Conservation (phyloP, 2,888 invertebrate genomes). For the Biston stratarius region DNA sequence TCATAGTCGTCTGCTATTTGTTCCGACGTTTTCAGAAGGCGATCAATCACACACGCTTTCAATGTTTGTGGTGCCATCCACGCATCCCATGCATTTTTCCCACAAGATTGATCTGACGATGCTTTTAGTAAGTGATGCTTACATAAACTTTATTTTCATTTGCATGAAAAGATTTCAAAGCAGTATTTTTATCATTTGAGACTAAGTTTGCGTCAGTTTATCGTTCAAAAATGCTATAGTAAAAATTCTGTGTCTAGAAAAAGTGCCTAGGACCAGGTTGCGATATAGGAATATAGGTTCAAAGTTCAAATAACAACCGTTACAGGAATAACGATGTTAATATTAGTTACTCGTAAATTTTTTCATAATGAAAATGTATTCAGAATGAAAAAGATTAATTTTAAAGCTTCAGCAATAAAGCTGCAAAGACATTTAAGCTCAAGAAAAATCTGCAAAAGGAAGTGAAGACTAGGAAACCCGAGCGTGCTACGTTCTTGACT, state of each 20-base stretch:
- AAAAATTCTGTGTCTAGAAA: no score
- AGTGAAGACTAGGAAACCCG: slow-evolving; percentile 38
- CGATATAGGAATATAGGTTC: neutral
- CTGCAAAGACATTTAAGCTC: slow-evolving; percentile 30
- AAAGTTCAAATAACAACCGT: neutral
- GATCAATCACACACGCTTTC: slow-evolving; percentile 31
- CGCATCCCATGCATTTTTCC: no score
- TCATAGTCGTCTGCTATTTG: slow-evolving; percentile 6
- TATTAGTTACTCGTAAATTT: neutral
- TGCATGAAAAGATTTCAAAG: neutral
- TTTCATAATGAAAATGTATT: slow-evolving; percentile 12
- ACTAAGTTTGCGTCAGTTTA: no score
- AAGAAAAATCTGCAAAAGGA: slow-evolving; percentile 42
- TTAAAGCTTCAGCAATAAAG: slow-evolving; percentile 21
- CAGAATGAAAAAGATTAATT: slow-evolving; percentile 12
- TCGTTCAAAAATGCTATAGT: no score
- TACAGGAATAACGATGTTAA: neutral
- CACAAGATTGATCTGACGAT: slow-evolving; percentile 25
- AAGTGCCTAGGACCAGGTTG: neutral
- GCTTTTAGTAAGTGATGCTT: slow-evolving; percentile 14
- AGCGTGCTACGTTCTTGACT: slow-evolving; percentile 31
- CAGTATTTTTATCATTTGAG: neutral
- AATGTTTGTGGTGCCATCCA: slow-evolving; percentile 25
- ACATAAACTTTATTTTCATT: neutral
- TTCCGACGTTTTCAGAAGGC: slow-evolving; percentile 7